Evolutionary conservation across 2,113 vertebrate genomes (phyloP).

Genomic region (Xyrauchen texanus): DNA sequence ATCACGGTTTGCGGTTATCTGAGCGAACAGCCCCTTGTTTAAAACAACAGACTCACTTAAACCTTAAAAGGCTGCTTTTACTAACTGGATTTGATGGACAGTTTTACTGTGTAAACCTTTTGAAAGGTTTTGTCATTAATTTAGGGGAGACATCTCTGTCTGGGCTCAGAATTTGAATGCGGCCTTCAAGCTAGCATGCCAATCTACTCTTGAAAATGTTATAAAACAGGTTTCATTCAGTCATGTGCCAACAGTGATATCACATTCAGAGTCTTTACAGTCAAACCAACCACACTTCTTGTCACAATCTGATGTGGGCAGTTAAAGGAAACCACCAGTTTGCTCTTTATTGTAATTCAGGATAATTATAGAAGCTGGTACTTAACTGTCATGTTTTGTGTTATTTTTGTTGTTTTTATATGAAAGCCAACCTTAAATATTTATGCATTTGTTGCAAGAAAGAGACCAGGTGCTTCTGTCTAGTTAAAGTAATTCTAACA

Average conservation of each 20-base stretch:
- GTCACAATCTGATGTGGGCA: background rate
- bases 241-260: background rate
- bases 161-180: background rate
- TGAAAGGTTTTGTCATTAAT: background rate
- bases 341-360: too few relatives aligned
- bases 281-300: constrained; percentile 7
- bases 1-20: constrained; percentile 5
- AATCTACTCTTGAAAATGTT: too few relatives aligned
- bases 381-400: too few relatives aligned
- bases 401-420: too few relatives aligned
- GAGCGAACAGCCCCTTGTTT: background rate
- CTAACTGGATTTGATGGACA: background rate
- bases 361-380: too few relatives aligned
- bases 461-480: too few relatives aligned
- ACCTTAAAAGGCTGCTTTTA: background rate
- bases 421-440: too few relatives aligned
- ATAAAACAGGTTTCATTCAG: too few relatives aligned
- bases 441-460: too few relatives aligned
- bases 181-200: too few relatives aligned
- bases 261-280: background rate
- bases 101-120: background rate
- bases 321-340: too few relatives aligned
- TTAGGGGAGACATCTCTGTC: background rate
- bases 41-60: constrained; percentile 13
- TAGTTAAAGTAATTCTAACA: too few relatives aligned